phyloP scores from a whole-genome alignment of 2,797 vertebrate genomes.

The Coregonus ussuriensis region DNA sequence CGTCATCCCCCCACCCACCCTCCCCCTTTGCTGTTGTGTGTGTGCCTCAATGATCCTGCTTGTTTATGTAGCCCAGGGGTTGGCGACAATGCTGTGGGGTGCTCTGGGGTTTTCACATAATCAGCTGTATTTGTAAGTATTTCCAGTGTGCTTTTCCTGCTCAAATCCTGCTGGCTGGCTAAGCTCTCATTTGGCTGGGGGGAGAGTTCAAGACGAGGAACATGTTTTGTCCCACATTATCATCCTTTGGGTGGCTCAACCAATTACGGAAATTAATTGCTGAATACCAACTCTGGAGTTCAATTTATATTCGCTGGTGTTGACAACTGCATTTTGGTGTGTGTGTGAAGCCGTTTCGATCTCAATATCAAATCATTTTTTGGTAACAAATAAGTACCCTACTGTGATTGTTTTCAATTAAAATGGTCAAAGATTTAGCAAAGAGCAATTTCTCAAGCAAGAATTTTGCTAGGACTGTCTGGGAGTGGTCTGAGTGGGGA shows the following conservation, averaged over 20 bases:
- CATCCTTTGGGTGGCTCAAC: not conserved
- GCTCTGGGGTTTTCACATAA: conserved; percentile 3
- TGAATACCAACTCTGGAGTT: not conserved
- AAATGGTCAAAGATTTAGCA: no score
- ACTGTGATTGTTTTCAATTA: no score
- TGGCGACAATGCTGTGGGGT: conserved; percentile 25
- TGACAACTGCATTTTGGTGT: no score
- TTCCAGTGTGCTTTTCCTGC: conserved; percentile 16
- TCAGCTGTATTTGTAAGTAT: conserved; percentile 22
- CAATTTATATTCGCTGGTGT: not conserved
- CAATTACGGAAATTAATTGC: not conserved
- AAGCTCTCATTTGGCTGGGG: conserved; percentile 21
- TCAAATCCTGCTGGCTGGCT: conserved; percentile 6
- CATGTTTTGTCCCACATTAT: conserved; percentile 21
- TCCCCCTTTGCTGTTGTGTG: conserved; percentile 16
- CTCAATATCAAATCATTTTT: no score
- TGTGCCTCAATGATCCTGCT: conserved; percentile 10
- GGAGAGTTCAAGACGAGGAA: conserved; percentile 26
- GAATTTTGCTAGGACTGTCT: no score
- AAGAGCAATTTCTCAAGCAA: no score
- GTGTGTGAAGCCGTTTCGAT: no score
- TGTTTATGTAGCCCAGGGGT: conserved; percentile 10
- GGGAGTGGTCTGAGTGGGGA: no score
- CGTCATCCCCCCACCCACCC: not conserved
- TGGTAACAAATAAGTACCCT: no score